These are phyloP conservation scores for Ferrisia virgata DNA, from an alignment of 2,888 invertebrate species.

Conservation along the genomic window DNA sequence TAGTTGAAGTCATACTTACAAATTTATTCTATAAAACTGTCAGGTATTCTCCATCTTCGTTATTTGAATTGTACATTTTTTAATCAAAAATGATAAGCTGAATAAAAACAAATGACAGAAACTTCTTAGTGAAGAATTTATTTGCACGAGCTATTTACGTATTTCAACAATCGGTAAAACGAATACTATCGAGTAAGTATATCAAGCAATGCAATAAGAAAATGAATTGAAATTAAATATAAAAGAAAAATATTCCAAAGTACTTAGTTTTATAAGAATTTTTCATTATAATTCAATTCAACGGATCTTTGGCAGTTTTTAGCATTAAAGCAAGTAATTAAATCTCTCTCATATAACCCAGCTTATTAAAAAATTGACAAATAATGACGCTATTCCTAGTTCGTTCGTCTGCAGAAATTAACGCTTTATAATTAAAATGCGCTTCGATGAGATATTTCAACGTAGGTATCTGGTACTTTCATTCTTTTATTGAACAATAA, in stretches of 20 bases:
- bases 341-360: not conserved
- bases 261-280: not conserved
- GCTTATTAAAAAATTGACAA: not conserved
- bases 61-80: not conserved
- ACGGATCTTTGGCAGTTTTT: not conserved
- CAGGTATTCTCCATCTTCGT: too few species aligned
- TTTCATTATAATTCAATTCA: not conserved
- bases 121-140: not conserved
- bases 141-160: not conserved
- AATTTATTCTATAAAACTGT: too few species aligned
- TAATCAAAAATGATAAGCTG: not conserved
- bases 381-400: not conserved
- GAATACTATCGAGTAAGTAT: too few species aligned
- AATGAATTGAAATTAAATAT: not conserved
- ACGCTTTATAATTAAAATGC: not conserved
- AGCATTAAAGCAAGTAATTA: not conserved
- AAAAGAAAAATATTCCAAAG: not conserved
- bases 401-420: not conserved
- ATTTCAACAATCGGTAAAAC: not conserved
- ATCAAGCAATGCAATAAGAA: not conserved
- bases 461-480: not conserved
- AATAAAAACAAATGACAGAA: not conserved
- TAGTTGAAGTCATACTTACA: not conserved
- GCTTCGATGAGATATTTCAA: not conserved
- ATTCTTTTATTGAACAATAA: not conserved